Conservation (phyloP, 1,140 invertebrate genomes). For the Platyscapa corneri region DNA sequence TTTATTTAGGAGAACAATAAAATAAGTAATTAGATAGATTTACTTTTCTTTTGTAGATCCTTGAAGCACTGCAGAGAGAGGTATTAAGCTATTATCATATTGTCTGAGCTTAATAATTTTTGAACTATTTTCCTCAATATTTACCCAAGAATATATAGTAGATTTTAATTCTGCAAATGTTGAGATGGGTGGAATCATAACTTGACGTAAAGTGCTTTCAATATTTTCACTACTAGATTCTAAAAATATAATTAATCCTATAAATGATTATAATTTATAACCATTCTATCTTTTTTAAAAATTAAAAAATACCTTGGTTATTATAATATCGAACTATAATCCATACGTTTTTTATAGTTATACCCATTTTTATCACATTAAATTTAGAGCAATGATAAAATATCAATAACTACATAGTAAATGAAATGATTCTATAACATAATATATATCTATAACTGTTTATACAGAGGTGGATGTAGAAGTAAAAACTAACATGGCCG, state of each 20-base stretch:
- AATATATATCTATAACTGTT: too few relatives aligned
- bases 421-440: too few relatives aligned
- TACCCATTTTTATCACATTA: constrained; percentile 66
- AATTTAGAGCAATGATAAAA: background rate
- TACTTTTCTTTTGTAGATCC: constrained; percentile 65
- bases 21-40: background rate
- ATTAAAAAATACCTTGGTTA: constrained; percentile 63
- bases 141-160: constrained; percentile 60
- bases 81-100: constrained; percentile 66
- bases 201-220: constrained; percentile 53
- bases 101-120: constrained; percentile 66
- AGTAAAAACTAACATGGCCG: too few relatives aligned
- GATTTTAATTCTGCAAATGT: constrained; percentile 63
- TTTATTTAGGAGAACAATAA: background rate
- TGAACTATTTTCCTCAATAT: constrained; percentile 60
- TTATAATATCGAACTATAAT: constrained; percentile 65
- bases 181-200: constrained; percentile 58
- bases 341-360: constrained; percentile 65
- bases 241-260: constrained; percentile 12
- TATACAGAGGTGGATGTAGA: too few relatives aligned
- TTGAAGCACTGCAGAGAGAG: constrained; percentile 61
- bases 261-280: constrained; percentile 14
- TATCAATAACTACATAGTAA: too few relatives aligned
- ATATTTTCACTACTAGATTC: constrained; percentile 36
- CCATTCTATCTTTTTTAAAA: constrained; percentile 47